These are phyloP conservation scores for Oscheius sp. DNA, from an alignment of 2,888 invertebrate species.

Conservation along the genomic window DNA sequence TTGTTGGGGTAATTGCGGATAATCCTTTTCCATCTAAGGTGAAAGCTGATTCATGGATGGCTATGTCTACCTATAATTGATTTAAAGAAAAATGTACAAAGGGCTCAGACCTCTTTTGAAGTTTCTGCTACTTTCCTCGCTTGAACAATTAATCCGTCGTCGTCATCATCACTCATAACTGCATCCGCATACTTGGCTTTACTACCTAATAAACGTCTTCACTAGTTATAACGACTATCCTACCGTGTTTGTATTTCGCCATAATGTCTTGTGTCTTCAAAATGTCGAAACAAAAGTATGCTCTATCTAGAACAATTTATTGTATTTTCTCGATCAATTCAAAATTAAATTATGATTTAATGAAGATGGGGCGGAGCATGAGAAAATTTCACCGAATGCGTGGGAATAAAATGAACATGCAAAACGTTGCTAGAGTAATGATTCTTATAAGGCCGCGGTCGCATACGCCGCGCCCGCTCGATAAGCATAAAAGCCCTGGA, in stretches of 20 bases:
- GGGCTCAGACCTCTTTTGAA: constrained; percentile 53
- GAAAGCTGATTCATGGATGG: constrained; percentile 58
- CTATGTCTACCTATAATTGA: constrained; percentile 47
- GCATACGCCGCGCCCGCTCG: constrained; percentile 29
- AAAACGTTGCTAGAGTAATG: constrained; percentile 28
- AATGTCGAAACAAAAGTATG: not conserved
- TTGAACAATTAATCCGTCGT: constrained; percentile 37
- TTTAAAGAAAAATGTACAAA: constrained; percentile 2
- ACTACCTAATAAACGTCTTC: constrained; percentile 45
- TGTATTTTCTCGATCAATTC: not conserved
- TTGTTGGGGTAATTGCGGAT: constrained; percentile 57
- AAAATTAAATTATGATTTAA: not conserved
- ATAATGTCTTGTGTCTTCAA: constrained; percentile 24
- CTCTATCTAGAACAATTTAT: not conserved
- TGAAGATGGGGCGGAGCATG: not conserved
- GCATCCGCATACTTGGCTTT: constrained; percentile 64
- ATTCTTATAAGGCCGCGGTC: constrained; percentile 32
- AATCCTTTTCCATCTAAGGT: constrained; percentile 65
- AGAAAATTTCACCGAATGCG: constrained; percentile 18
- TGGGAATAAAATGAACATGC: constrained; percentile 14
- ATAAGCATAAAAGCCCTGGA: constrained; percentile 27
- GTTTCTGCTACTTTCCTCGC: constrained; percentile 57
- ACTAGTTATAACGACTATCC: not conserved
- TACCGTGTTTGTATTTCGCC: constrained; percentile 62
- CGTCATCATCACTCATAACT: constrained; percentile 56